phyloP scores from a whole-genome alignment of 2,797 vertebrate genomes.

The Esox lucius region DNA sequence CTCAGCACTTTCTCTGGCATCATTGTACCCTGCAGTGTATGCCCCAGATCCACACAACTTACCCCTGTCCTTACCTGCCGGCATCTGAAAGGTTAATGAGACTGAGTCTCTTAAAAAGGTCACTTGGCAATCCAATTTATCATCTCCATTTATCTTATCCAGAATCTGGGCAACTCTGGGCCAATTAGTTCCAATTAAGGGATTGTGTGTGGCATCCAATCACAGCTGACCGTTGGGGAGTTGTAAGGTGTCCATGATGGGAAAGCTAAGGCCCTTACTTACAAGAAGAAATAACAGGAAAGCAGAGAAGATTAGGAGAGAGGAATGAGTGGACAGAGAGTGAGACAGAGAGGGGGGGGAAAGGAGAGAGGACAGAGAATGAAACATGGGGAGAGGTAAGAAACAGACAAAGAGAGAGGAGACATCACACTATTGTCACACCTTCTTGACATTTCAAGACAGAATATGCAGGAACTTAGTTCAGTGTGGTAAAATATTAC shows the following conservation, averaged over 20 bases:
- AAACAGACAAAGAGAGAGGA: neutral
- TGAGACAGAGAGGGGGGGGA: neutral
- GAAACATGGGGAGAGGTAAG: no score
- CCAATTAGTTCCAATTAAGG: conserved; percentile 80
- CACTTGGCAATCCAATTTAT: conserved; percentile 72
- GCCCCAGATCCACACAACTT: conserved; percentile 45
- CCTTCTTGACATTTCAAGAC: conserved; percentile 57
- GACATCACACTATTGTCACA: conserved; percentile 5
- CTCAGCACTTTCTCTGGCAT: neutral
- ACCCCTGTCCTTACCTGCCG: conserved; percentile 44
- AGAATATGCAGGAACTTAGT: conserved; percentile 41
- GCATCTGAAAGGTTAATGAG: conserved; percentile 77
- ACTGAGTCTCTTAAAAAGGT: conserved; percentile 74
- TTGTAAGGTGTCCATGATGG: conserved; percentile 57
- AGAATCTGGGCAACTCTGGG: conserved; percentile 67
- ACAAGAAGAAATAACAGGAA: neutral
- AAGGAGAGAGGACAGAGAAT: neutral
- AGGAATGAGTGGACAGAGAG: no score
- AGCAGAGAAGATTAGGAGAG: no score
- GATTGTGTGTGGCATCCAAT: conserved; percentile 55
- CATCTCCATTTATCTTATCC: conserved; percentile 75
- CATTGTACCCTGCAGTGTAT: neutral
- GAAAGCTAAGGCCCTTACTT: conserved; percentile 20
- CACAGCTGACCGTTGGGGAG: conserved; percentile 56
- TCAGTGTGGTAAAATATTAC: conserved; percentile 68